Conservation (phyloP, 2,888 invertebrate species). For the Drymonia ruficornis region DNA sequence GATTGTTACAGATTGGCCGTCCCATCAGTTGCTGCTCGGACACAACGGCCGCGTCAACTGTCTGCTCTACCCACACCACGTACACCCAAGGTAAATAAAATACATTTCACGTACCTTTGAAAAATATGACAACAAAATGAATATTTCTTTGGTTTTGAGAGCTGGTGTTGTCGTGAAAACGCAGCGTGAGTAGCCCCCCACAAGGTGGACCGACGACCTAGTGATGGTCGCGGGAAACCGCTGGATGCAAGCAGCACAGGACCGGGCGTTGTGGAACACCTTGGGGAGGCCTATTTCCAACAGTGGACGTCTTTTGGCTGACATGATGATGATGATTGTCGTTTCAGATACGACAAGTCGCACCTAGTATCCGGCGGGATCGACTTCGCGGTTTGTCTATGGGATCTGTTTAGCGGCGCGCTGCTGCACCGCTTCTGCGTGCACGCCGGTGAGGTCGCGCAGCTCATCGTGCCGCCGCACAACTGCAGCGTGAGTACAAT, state of each 20-base stretch:
- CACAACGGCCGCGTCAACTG: constrained; percentile 98
- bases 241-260: too few relatives aligned
- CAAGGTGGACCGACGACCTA: too few relatives aligned
- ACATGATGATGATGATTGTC: too few relatives aligned
- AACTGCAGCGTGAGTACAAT: constrained; percentile 90
- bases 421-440: constrained; percentile 98
- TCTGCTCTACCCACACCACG: constrained; percentile 96
- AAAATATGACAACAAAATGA: too few relatives aligned
- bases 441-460: constrained; percentile 98
- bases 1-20: constrained; percentile 90
- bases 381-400: constrained; percentile 98
- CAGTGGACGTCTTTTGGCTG: too few relatives aligned
- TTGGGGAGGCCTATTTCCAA: too few relatives aligned
- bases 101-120: constrained; percentile 4
- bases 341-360: constrained; percentile 89
- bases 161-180: too few relatives aligned
- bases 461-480: constrained; percentile 96
- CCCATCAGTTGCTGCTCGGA: constrained; percentile 93
- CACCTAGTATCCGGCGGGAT: constrained; percentile 98
- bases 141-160: too few relatives aligned
- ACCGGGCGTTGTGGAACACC: too few relatives aligned
- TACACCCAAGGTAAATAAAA: constrained; percentile 87
- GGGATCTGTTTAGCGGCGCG: constrained; percentile 96
- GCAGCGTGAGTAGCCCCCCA: too few relatives aligned
- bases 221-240: too few relatives aligned